Evolutionary conservation across 1,140 invertebrate species (phyloP).

Genomic region (Ceratosolen fusciceps): DNA sequence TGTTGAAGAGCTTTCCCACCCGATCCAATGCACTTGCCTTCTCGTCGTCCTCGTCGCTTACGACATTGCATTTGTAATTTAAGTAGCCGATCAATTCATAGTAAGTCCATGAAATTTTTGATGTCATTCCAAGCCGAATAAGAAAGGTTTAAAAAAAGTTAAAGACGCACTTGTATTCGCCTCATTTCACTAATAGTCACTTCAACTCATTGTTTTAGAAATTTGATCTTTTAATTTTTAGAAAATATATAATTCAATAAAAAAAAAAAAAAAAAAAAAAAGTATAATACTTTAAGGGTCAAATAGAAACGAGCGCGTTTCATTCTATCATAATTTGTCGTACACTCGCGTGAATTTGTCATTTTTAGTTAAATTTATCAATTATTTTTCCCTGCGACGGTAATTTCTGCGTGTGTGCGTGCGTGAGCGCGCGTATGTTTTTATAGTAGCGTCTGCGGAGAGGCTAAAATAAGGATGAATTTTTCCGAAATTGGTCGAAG

Average conservation of each 20-base stretch:
- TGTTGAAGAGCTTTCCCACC: not conserved
- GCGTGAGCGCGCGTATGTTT: too few relatives aligned
- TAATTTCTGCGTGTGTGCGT: not conserved
- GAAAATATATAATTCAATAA: not conserved
- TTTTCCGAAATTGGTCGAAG: too few relatives aligned
- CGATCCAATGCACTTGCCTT: not conserved
- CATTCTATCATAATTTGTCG: conserved; percentile 27
- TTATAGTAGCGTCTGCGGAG: too few relatives aligned
- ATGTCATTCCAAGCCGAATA: not conserved
- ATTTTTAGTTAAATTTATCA: conserved; percentile 11
- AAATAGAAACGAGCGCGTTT: not conserved
- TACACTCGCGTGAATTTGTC: conserved; percentile 21
- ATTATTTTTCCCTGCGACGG: not conserved
- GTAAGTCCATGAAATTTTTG: not conserved
- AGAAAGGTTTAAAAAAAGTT: not conserved
- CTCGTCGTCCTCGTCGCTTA: not conserved
- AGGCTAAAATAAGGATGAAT: too few relatives aligned
- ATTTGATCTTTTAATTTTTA: not conserved
- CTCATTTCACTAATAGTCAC: too few relatives aligned
- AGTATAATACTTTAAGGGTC: conserved; percentile 12
- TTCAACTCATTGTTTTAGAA: conserved; percentile 1
- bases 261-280: too few relatives aligned
- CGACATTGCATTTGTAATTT: not conserved
- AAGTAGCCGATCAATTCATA: not conserved
- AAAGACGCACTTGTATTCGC: too few relatives aligned